A percentile compares a stretch with the other conserved stretches of the same genome.
phyloP scores from a whole-genome alignment of 2,113 vertebrate species.

The Calidris pugnax region DNA sequence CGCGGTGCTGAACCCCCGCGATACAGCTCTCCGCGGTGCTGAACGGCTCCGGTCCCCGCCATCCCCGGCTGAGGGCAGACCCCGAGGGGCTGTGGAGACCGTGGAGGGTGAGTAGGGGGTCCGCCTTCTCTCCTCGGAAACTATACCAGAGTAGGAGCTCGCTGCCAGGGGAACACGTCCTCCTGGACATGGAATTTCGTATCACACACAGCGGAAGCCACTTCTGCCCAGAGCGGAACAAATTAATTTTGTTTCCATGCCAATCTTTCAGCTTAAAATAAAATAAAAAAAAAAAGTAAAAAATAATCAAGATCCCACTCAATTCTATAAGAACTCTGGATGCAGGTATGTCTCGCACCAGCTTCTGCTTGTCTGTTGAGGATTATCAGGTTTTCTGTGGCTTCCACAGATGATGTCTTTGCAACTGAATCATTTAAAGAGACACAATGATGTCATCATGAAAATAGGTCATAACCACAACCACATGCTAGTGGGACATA shows the following conservation, averaged over 20 bases:
- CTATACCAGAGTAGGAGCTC: neutral
- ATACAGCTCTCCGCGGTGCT: neutral
- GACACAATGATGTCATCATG: slow-evolving; percentile 32
- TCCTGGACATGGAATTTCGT: neutral
- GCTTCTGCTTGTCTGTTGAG: neutral
- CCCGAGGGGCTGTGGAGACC: neutral
- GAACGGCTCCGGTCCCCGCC: neutral
- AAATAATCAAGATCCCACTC: neutral
- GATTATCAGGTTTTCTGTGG: neutral
- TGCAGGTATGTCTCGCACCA: neutral
- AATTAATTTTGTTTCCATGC: neutral
- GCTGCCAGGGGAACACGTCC: neutral
- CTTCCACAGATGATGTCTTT: slow-evolving; percentile 11
- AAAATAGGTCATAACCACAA: slow-evolving; percentile 47
- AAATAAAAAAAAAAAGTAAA: neutral
- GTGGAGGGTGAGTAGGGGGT: too few species aligned
- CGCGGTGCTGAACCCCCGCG: slow-evolving; percentile 54
- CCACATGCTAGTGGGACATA: neutral
- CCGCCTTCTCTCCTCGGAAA: neutral
- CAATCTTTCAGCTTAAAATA: neutral
- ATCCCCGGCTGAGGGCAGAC: rapidly evolving
- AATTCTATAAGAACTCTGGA: neutral
- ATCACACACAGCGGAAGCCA: neutral
- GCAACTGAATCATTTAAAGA: slow-evolving; percentile 16
- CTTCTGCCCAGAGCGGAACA: neutral